Evolutionary conservation across 2,797 vertebrate species (phyloP).

Genomic region (Hyperoplus immaculatus): DNA sequence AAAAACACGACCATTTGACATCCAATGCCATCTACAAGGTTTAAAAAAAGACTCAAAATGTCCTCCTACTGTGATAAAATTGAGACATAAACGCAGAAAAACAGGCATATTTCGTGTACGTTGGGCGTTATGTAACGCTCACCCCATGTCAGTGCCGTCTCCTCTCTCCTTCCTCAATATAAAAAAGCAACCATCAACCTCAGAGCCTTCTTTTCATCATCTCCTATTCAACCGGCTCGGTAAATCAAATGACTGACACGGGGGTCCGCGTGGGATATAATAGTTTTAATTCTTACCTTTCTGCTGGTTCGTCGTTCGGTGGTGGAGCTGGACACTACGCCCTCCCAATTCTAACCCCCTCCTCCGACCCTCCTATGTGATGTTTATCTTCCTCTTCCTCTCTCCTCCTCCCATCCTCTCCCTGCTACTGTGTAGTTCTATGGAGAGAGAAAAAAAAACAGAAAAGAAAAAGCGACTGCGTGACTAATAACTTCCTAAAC

Average conservation of each 20-base stretch:
- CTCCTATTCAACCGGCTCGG: slow-evolving; percentile 40
- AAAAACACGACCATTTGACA: neutral
- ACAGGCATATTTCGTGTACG: neutral
- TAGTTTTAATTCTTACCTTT: slow-evolving; percentile 81
- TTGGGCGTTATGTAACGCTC: slow-evolving; percentile 80
- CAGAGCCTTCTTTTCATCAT: slow-evolving; percentile 30
- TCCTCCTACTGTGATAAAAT: neutral
- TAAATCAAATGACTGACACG: slow-evolving; percentile 49
- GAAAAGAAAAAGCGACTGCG: neutral
- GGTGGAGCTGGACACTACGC: slow-evolving; percentile 65
- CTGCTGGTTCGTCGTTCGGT: slow-evolving; percentile 43
- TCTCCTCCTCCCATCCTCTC: slow-evolving; percentile 60
- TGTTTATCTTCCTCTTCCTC: slow-evolving; percentile 69
- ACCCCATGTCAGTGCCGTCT: slow-evolving; percentile 82
- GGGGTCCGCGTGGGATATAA: slow-evolving; percentile 5
- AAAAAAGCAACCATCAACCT: slow-evolving; percentile 2
- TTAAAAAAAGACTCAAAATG: neutral
- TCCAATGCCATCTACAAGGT: neutral
- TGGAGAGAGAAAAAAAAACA: neutral
- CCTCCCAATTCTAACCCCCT: slow-evolving; percentile 71
- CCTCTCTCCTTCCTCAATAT: slow-evolving; percentile 43
- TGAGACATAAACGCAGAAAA: neutral
- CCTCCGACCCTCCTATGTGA: slow-evolving; percentile 67
- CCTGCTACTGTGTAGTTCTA: slow-evolving; percentile 39
- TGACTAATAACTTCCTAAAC: slow-evolving; percentile 79